Conservation (phyloP, 1,140 invertebrate species). For the Asbolus verrucosus region DNA sequence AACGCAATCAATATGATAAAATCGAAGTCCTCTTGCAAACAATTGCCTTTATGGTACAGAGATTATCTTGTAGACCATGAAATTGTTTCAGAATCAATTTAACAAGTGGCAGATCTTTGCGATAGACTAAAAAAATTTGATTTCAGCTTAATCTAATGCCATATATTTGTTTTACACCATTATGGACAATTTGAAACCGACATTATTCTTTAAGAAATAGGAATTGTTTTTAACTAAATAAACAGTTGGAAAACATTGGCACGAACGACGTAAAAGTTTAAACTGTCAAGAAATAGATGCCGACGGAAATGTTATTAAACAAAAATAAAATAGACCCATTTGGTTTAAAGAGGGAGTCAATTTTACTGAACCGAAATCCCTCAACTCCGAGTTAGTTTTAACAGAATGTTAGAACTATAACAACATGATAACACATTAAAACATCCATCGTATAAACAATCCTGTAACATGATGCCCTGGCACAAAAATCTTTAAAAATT, state of each 20-base stretch:
- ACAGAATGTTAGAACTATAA: neutral
- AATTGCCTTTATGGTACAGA: neutral
- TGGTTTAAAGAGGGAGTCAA: slow-evolving; percentile 2
- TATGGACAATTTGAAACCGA: no score
- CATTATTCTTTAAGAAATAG: no score
- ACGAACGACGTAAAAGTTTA: neutral
- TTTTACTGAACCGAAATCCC: no score
- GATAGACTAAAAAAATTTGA: neutral
- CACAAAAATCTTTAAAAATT: slow-evolving; percentile 7
- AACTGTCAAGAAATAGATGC: slow-evolving; percentile 2
- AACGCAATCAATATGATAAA: no score
- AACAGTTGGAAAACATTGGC: no score
- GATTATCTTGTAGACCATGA: slow-evolving; percentile 31
- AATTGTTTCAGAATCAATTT: slow-evolving; percentile 23
- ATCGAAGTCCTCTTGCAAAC: no score
- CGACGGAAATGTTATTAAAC: slow-evolving; percentile 1
- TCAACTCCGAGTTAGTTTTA: no score
- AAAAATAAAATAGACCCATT: slow-evolving; percentile 6
- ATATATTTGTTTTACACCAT: no score
- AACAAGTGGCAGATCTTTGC: neutral
- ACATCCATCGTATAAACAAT: slow-evolving; percentile 23
- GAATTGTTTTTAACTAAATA: no score
- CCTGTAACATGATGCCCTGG: neutral
- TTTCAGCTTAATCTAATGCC: no score
- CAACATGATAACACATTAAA: neutral